Base-by-base conservation (phyloP, 1,140 invertebrate genomes). In the Zelostemma sp. region DNA sequence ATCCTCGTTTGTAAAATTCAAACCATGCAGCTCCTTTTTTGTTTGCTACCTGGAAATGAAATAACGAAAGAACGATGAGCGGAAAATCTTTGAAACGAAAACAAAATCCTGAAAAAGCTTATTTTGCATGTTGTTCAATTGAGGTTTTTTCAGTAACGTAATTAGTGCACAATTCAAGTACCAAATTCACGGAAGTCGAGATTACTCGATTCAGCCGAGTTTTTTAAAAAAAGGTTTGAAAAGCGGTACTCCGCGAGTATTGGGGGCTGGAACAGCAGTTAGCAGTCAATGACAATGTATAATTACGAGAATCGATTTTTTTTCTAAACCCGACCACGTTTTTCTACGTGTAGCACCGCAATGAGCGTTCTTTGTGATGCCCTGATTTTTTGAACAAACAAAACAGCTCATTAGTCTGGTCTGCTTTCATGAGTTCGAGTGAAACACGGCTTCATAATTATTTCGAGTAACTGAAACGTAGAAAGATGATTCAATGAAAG, bases 301-400 rank as follows among this genome's bases (percentile, higher is more conserved):
- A 55, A 62, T 62, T 55, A 62, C 50, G 9, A 15, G 19, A 50
- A 33, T 54, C 46, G 8, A 6, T 28, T 11, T 49, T 45, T 49
- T 25, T 55, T 33, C 31, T 53, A 35, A 61, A 33, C 41, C 21
- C 2, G 31, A 41, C 16, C 21, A 54, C 40, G 35, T 62, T 61
- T 61, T 61, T 9, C 12, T 14, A 19, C 8, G 33, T 6, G 35
- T 60, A 38, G 57, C 40, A 51, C 45, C 49, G 46, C 46, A 64
- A 57, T 51, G 54, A 64, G 57, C 46, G 19, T 48, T 49, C 54
- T 64, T 64, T 64, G 61, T 15, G 48, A 46, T 35, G 45, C 17
- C 47, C 53, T 48, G 47, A 57, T 64, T 57, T 64, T 64, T 64
- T 47, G 18, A 17, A 47, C 40, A 53, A 64, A 57, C 54, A 57